Base-by-base conservation (phyloP, 2,113 vertebrate genomes). In the Oriolus oriolus region DNA sequence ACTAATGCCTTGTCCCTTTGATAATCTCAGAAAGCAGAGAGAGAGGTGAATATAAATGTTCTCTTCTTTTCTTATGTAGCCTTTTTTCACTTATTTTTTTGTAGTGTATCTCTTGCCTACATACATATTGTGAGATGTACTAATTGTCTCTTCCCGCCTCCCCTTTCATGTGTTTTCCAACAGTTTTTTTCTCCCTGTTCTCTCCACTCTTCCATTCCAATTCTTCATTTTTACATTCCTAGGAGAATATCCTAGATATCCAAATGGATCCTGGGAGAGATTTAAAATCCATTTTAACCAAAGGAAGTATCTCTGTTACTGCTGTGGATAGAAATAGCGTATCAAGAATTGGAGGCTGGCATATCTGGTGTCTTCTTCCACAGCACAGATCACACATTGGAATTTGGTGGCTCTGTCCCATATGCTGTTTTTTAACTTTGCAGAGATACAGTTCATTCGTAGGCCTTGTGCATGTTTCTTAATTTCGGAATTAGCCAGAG, bases 141-240 rank as follows among this genome's bases (percentile, higher is more conserved):
- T 44, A 17, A 33, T 49, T 57, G 35, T 65, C 14, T 84, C 13
- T 84, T 44, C 16, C 11, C 0, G 0, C 4, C 6, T 4, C 16
- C 6, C 6, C 6, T 31, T 42, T 37, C 20, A 14, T 9, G 15
- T 66, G 8, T 76, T 91, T 76, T 68, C 37, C 26, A 53, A 14
- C 11, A 75, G 16, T 17, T 78, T 94, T 73, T 73, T 4, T 0
- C 42, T 79, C n/a, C 39, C n/a, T 71, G 45, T 79, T 61, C 30
- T 76, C 30, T 73, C 28, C 31, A 47, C 12, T 45, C 12, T 94
- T 70, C 44, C 27, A 44, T 84, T 93, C 17, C 15, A 80, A 1
- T 59, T 84, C 27, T 85, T 86, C 17, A 54, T 39, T 90, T 94
- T 63, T 54, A 69, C 6, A 7, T 69, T 57, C 75, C 35, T 47